A percentile compares a stretch with the other conserved stretches of the same genome.
These are phyloP conservation scores for Uria lomvia DNA, from an alignment of 2,113 vertebrate genomes.

Conservation along the genomic window DNA sequence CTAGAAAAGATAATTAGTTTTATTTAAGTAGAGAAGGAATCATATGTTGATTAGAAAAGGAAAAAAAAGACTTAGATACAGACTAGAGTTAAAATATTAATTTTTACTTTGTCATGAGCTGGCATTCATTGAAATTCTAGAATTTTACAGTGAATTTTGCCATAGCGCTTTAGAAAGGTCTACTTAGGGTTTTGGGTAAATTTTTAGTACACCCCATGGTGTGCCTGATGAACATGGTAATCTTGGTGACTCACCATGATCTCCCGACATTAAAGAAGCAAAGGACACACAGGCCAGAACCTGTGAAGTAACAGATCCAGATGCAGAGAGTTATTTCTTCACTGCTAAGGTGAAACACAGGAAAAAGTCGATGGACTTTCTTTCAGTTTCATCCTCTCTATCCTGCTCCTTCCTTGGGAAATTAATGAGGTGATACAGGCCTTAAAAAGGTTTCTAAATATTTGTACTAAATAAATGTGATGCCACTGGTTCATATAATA, in stretches of 20 bases:
- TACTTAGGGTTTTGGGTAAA: not conserved
- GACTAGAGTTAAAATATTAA: not conserved
- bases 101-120: not conserved
- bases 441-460: not conserved
- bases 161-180: not conserved
- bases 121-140: not conserved
- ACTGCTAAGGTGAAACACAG: not conserved
- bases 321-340: not conserved
- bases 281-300: not conserved
- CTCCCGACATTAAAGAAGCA: not conserved
- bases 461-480: not conserved
- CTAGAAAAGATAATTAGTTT: not conserved
- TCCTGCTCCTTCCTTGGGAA: not conserved
- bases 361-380: rapidly evolving
- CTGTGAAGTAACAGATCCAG: not conserved
- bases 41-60: not conserved
- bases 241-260: not conserved
- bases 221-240: not conserved
- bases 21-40: not conserved
- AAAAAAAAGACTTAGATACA: not conserved
- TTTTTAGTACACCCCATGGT: not conserved
- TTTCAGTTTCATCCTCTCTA: not conserved
- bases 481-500: not conserved
- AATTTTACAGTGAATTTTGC: not conserved
- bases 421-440: not conserved